Percentiles rank a stretch among this genome's conserved stretches.
These are phyloP conservation scores for Notothenia rossii DNA, from an alignment of 2,113 vertebrate species.

Conservation along the genomic window DNA sequence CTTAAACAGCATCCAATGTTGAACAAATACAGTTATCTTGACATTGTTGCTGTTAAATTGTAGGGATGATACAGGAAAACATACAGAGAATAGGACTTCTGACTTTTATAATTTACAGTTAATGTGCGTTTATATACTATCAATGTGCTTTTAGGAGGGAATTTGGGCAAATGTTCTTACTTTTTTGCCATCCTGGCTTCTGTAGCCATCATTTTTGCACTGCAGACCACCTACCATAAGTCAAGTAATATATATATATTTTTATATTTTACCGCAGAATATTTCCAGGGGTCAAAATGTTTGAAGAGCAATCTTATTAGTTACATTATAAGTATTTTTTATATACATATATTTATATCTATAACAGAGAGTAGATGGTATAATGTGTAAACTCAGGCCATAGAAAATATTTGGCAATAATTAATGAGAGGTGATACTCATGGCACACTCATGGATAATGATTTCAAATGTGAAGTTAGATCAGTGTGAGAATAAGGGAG, in stretches of 20 bases:
- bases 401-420: constrained; percentile 84
- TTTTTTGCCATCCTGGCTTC: constrained; percentile 13
- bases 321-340: constrained; percentile 54
- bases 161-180: constrained; percentile 17
- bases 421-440: constrained; percentile 55
- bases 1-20: constrained; percentile 61
- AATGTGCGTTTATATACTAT: constrained; percentile 43
- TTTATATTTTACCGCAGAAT: constrained; percentile 8
- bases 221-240: neutral
- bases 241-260: constrained; percentile 17
- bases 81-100: constrained; percentile 51
- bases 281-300: constrained; percentile 22
- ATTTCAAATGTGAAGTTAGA: constrained; percentile 31
- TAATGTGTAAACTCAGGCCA: constrained; percentile 72
- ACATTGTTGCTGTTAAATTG: constrained; percentile 62
- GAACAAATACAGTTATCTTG: constrained; percentile 63
- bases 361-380: constrained; percentile 60
- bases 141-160: constrained; percentile 57
- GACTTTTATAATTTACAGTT: constrained; percentile 34
- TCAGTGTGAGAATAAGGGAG: neutral
- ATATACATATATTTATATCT: constrained; percentile 79
- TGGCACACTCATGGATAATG: constrained; percentile 74
- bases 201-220: constrained; percentile 16
- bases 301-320: constrained; percentile 47
- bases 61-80: constrained; percentile 59